Base-by-base conservation (phyloP, 2,888 invertebrate species). In the Slavum lentiscoides region DNA sequence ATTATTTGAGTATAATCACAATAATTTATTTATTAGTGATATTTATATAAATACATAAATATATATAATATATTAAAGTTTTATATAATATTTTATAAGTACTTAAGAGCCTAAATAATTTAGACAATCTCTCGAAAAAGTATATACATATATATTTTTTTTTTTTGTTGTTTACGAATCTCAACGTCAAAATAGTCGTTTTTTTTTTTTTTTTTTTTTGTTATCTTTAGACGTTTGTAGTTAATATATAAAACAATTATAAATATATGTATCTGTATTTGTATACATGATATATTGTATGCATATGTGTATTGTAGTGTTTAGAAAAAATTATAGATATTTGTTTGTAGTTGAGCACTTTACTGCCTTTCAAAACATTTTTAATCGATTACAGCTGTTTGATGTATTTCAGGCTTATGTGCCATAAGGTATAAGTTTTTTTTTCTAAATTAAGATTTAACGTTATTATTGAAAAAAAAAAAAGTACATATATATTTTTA, bases 111-210 rank as follows among this genome's bases (percentile, higher is more conserved):
- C 77, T 80, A 77, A 58, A 69, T 64, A 64, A 80, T 53, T 62
- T 70, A 80, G 77, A 70, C 21, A 70, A 80, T 70, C 66, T 80
- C 62, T 70, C 70, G 55, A 64, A 55, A 55, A 80, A 39, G 69
- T 74, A 53, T 21, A 61, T 53, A 30, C 49, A 74, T 73, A 73
- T 61, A 73, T 53, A 37, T 74, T 74, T 74, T 66, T 55, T 74
- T 55, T 77, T 70, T 77, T 77, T 80, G 77, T 80, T 80, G 70
- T 70, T 80, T 77, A 77, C 64, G 77, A 80, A 80, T 80, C 77
- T 80, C 77, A 80, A 80, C 64, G 49, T 80, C 70, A 72, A 70
- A 80, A 80, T 80, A 80, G 77, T 80, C 77, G 69, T 80, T 53
- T 80, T 80, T 77, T 77, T 70, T 43, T 77, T 70, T 80, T 74